phyloP scores from a whole-genome alignment of 2,888 invertebrate genomes.

The Philopedon plagiatum region DNA sequence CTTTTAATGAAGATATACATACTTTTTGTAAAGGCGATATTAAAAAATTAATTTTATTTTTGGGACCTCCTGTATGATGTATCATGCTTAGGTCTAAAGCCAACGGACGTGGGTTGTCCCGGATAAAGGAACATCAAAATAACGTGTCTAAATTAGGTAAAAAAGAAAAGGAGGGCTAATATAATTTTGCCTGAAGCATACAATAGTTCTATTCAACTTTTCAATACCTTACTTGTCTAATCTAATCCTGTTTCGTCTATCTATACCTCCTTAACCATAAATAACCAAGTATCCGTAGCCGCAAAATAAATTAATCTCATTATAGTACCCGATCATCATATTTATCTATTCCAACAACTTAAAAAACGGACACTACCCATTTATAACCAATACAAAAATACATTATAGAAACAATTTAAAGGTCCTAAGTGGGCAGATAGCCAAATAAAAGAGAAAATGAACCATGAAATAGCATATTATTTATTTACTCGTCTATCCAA shows the following conservation, averaged over 20 bases:
- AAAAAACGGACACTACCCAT: neutral
- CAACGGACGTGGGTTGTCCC: no score
- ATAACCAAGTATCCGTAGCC: neutral
- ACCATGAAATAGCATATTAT: conserved; percentile 23
- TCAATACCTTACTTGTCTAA: neutral
- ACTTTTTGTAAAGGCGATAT: no score
- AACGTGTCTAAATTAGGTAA: no score
- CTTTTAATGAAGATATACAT: no score
- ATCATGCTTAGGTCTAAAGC: no score
- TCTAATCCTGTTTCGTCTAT: neutral
- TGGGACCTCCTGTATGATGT: no score
- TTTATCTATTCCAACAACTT: neutral
- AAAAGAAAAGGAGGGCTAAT: no score
- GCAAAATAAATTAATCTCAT: neutral
- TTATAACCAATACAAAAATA: conserved; percentile 4
- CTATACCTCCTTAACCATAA: neutral
- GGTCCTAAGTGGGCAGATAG: conserved; percentile 6
- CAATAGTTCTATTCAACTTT: no score
- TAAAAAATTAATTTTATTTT: no score
- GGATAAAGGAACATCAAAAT: no score
- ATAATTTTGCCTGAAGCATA: no score
- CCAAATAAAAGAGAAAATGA: conserved; percentile 25
- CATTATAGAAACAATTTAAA: conserved; percentile 20
- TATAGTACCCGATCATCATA: conserved; percentile 8
- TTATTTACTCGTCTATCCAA: neutral